A percentile compares a stretch with the other conserved stretches of the same genome.
phyloP scores from a whole-genome alignment of 2,888 invertebrate genomes.

The Selenia dentaria region DNA sequence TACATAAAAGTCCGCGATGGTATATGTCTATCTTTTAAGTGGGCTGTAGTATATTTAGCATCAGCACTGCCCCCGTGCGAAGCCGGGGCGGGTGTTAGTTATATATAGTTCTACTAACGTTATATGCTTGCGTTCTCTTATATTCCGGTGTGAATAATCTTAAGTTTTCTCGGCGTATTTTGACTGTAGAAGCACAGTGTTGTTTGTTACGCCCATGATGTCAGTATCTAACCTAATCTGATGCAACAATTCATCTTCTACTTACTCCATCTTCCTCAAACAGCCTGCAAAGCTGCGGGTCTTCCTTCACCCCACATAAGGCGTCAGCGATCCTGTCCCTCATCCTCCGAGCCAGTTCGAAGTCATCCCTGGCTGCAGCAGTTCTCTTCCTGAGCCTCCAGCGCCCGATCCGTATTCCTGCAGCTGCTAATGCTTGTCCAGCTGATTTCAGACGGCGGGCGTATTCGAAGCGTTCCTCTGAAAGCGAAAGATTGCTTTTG shows the following conservation, averaged over 20 bases:
- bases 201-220: too few relatives aligned
- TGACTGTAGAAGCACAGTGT: too few relatives aligned
- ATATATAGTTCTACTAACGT: too few relatives aligned
- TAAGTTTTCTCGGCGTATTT: too few relatives aligned
- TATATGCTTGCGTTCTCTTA: too few relatives aligned
- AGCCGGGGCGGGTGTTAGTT: too few relatives aligned
- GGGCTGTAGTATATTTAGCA: too few relatives aligned
- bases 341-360: slow-evolving; percentile 94
- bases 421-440: slow-evolving; percentile 92
- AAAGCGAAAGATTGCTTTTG: neutral
- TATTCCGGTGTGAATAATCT: too few relatives aligned
- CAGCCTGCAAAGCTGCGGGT: slow-evolving; percentile 90
- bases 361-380: slow-evolving; percentile 96
- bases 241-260: neutral
- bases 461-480: slow-evolving; percentile 96
- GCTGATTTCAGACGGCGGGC: slow-evolving; percentile 95
- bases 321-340: slow-evolving; percentile 96
- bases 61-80: too few relatives aligned
- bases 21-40: too few relatives aligned
- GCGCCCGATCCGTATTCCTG: slow-evolving; percentile 95
- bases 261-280: slow-evolving; percentile 91
- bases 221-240: too few relatives aligned
- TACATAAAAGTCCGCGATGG: too few relatives aligned
- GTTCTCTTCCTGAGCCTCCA: slow-evolving; percentile 96
- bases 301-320: slow-evolving; percentile 89